These are phyloP conservation scores for Xylocampa areola DNA, from an alignment of 2,888 invertebrate genomes.

Conservation along the genomic window DNA sequence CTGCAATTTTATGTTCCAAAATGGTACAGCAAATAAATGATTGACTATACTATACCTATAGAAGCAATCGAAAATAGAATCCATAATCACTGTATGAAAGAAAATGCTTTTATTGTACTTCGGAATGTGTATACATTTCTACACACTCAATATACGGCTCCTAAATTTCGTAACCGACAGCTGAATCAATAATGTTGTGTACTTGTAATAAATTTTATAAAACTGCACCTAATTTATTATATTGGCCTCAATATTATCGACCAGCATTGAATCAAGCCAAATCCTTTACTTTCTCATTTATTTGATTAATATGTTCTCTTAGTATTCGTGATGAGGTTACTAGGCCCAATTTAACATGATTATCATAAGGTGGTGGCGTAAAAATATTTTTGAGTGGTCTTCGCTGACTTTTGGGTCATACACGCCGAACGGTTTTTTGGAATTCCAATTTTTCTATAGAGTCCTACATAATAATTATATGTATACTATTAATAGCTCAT, in stretches of 20 bases:
- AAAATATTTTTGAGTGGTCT: too few species aligned
- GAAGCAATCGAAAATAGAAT: too few species aligned
- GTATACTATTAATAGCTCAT: too few species aligned
- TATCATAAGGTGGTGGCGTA: not conserved
- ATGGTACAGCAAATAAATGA: too few species aligned
- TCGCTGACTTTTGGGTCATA: not conserved
- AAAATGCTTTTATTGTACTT: too few species aligned
- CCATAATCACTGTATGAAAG: too few species aligned
- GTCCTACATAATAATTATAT: too few species aligned
- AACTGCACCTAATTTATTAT: slow-evolving; percentile 43
- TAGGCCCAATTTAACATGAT: slow-evolving; percentile 6
- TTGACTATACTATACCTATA: too few species aligned
- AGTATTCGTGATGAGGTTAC: slow-evolving; percentile 1
- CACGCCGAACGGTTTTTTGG: not conserved
- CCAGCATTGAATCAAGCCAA: slow-evolving; percentile 25
- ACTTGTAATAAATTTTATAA: slow-evolving; percentile 31
- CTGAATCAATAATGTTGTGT: slow-evolving; percentile 37
- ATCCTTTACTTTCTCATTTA: slow-evolving; percentile 34
- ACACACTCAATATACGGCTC: slow-evolving; percentile 15
- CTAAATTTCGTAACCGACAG: slow-evolving; percentile 35
- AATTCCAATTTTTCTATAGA: too few species aligned
- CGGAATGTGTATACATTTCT: not conserved
- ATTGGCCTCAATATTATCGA: slow-evolving; percentile 37
- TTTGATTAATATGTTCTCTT: slow-evolving; percentile 25
- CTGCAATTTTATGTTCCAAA: too few species aligned